A percentile compares a stretch with the other conserved stretches of the same genome.
Evolutionary conservation across 2,113 vertebrate species (phyloP).

Genomic region (Neoarius graeffei): DNA sequence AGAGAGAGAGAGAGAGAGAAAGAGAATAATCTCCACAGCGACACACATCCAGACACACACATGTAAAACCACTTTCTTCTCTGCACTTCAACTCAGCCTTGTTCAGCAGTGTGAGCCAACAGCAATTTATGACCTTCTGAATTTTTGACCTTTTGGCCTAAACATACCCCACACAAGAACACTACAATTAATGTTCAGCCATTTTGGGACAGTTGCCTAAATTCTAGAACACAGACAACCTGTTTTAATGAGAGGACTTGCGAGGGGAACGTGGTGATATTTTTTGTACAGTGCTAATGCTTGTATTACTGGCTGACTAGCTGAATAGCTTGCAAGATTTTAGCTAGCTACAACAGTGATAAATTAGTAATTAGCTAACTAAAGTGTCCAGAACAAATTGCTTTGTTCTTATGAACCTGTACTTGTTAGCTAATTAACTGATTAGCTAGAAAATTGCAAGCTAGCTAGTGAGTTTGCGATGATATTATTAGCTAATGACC

Average conservation of each 20-base stretch:
- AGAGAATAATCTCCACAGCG: neutral
- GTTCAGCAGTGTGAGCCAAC: neutral
- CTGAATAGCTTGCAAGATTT: neutral
- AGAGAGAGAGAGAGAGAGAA: constrained; percentile 46
- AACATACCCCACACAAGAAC: neutral
- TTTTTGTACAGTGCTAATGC: neutral
- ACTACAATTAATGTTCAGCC: neutral
- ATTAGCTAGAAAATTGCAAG: neutral
- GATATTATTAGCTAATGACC: neutral
- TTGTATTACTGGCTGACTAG: neutral
- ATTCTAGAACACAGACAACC: neutral
- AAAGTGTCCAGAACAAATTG: neutral
- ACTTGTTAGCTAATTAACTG: neutral
- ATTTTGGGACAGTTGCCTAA: neutral
- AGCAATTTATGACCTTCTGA: constrained; percentile 8
- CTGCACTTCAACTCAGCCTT: neutral
- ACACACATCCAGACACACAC: constrained; percentile 20
- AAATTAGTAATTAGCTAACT: neutral
- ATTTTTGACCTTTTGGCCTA: constrained; percentile 21
- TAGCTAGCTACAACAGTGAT: neutral
- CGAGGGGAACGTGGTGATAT: neutral
- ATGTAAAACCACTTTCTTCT: constrained; percentile 9
- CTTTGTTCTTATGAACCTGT: neutral
- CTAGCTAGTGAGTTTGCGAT: neutral
- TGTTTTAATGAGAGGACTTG: neutral